Evolutionary conservation across 2,113 vertebrate species (phyloP).

Genomic region (Cynoglossus semilaevis): DNA sequence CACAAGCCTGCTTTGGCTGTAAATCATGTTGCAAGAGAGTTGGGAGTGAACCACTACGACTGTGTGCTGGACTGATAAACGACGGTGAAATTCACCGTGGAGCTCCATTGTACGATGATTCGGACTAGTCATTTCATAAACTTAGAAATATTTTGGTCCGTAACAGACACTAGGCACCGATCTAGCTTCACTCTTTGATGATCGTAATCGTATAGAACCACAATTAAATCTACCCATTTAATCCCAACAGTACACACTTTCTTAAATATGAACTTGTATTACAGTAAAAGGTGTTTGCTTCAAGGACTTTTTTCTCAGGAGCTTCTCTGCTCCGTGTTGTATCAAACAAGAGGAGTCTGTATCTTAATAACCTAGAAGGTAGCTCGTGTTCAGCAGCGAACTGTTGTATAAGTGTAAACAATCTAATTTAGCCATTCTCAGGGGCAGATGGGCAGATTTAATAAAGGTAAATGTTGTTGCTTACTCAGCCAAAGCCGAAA

Average conservation of each 20-base stretch:
- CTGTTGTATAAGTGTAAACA: constrained; percentile 62
- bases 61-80: neutral
- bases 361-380: constrained; percentile 32
- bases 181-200: too few species aligned
- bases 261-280: too few species aligned
- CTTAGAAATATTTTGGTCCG: too few species aligned
- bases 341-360: constrained; percentile 11
- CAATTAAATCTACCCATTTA: too few species aligned
- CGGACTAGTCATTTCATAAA: too few species aligned
- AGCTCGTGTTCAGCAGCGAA: constrained; percentile 44
- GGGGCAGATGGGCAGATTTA: constrained; percentile 73
- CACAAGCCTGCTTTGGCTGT: neutral
- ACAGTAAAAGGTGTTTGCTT: constrained; percentile 10
- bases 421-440: constrained; percentile 65
- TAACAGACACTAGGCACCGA: too few species aligned
- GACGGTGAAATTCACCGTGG: neutral
- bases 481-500: constrained; percentile 68
- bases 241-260: too few species aligned
- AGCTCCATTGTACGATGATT: too few species aligned
- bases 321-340: constrained; percentile 15
- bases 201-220: too few species aligned
- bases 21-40: neutral
- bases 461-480: constrained; percentile 73
- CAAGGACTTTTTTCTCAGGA: constrained; percentile 39
- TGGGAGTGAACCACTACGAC: neutral